Evolutionary conservation across 2,888 invertebrate genomes (phyloP).

Genomic region (Balanococcus diminutus): DNA sequence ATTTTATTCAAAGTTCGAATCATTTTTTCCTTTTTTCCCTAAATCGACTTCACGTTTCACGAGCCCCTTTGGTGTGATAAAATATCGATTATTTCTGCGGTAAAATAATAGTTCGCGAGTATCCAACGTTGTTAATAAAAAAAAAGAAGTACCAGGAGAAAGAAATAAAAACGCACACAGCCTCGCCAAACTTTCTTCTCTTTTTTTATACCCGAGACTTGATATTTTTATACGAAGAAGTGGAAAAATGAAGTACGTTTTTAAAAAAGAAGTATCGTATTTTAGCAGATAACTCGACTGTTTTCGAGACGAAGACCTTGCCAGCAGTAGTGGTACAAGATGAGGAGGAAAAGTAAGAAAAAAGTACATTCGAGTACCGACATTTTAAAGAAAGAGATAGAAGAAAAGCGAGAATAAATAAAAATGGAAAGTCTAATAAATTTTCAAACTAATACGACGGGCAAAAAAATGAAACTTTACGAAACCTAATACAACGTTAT

Average conservation of each 20-base stretch:
- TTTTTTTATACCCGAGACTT: background rate
- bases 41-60: background rate
- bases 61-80: background rate
- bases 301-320: background rate
- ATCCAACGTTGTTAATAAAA: background rate
- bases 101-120: background rate
- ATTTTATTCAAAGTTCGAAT: too few species aligned
- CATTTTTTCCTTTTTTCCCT: background rate
- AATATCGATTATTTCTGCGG: background rate
- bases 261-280: background rate
- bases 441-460: slow-evolving; percentile 5
- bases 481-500: slow-evolving; percentile 11
- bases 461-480: slow-evolving; percentile 5
- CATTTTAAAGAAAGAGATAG: background rate
- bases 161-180: background rate
- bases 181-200: background rate
- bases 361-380: background rate
- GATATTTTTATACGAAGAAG: background rate
- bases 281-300: background rate
- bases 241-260: background rate
- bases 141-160: background rate
- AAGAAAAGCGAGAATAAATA: slow-evolving; percentile 5
- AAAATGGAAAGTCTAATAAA: slow-evolving; percentile 5
- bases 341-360: background rate
- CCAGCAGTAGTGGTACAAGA: too few species aligned